Evolutionary conservation across 2,797 vertebrate genomes (phyloP).

Genomic region (Chelonia mydas): DNA sequence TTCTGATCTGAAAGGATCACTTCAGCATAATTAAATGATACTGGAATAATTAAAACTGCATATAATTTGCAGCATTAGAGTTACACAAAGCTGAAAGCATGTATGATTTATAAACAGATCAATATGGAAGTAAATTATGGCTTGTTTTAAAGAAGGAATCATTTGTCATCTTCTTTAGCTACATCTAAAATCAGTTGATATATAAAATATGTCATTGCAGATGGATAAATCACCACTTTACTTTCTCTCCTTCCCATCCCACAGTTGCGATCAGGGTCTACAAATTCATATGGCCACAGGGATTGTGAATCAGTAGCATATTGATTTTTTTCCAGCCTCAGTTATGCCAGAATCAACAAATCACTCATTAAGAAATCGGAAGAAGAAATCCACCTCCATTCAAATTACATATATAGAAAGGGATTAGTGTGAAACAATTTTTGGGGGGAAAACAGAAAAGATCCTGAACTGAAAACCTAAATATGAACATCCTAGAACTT

Average conservation of each 20-base stretch:
- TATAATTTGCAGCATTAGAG: conserved; percentile 52
- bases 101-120: conserved; percentile 27
- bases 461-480: background rate
- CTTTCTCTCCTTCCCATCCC: conserved; percentile 49
- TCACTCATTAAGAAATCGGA: background rate
- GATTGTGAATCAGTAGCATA: background rate
- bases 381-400: background rate
- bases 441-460: background rate
- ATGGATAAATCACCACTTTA: conserved; percentile 41
- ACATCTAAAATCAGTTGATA: conserved; percentile 46
- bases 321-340: background rate
- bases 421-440: background rate
- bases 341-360: conserved; percentile 17
- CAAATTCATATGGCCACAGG: background rate
- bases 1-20: background rate
- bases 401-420: background rate
- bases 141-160: conserved; percentile 21
- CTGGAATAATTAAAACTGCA: background rate
- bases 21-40: conserved; percentile 36
- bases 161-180: conserved; percentile 7
- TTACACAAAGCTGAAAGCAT: conserved; percentile 14
- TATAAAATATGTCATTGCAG: conserved; percentile 32
- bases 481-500: background rate
- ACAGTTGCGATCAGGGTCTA: conserved; percentile 8
- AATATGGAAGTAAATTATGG: background rate